These are phyloP conservation scores for Marmota flaviventris DNA, from an alignment of 2,113 vertebrate species.

Conservation along the genomic window DNA sequence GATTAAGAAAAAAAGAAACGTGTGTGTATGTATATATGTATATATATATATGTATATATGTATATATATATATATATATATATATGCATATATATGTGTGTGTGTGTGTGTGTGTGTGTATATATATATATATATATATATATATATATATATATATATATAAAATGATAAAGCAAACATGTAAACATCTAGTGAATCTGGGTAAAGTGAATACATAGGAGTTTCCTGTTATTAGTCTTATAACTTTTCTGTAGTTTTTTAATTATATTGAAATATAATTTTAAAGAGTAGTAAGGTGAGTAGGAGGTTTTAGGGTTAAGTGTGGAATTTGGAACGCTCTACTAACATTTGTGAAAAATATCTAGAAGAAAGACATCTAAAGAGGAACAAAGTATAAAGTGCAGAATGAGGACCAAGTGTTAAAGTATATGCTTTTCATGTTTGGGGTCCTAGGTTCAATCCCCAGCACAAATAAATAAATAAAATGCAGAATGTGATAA, in stretches of 20 bases:
- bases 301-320: neutral
- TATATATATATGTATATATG: too few relatives aligned
- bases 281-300: neutral
- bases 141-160: neutral
- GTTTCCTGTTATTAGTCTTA: neutral
- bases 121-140: too few relatives aligned
- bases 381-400: neutral
- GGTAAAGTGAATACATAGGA: neutral
- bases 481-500: neutral
- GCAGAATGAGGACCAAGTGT: neutral
- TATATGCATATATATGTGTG: too few relatives aligned
- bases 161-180: neutral
- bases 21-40: too few relatives aligned
- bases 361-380: neutral
- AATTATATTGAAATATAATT: neutral
- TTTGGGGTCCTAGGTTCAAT: neutral
- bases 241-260: neutral
- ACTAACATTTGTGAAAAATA: constrained; percentile 2
- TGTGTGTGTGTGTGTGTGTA: too few relatives aligned
- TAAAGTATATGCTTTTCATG: too few relatives aligned
- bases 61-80: too few relatives aligned
- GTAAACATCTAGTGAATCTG: neutral
- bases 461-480: neutral
- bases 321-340: neutral
- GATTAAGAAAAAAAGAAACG: neutral